Conservation (phyloP, 2,888 invertebrate species). For the Thymelicus lineola region DNA sequence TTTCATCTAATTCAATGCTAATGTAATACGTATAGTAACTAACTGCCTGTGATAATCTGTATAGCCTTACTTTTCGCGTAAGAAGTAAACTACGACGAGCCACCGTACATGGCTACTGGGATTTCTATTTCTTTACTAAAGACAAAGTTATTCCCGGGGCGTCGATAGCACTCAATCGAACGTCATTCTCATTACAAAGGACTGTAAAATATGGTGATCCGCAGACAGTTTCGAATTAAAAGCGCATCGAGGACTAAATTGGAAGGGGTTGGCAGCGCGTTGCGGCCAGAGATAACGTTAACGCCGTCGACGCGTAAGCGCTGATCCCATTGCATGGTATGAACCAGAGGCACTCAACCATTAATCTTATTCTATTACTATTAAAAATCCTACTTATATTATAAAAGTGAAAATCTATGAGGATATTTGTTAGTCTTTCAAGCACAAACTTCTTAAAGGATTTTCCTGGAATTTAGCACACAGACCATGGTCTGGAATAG, state of each 20-base stretch:
- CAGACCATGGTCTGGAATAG: too few species aligned
- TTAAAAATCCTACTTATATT: too few species aligned
- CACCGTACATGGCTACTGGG: not conserved
- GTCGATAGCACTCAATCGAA: constrained; percentile 68
- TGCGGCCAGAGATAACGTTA: constrained; percentile 67
- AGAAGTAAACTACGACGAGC: not conserved
- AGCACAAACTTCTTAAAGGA: too few species aligned
- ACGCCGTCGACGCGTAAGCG: constrained; percentile 61
- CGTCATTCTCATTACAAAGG: constrained; percentile 62
- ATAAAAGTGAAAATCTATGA: too few species aligned
- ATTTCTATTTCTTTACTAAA: constrained; percentile 19
- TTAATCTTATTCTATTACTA: too few species aligned
- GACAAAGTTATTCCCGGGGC: constrained; percentile 24
- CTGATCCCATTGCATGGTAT: constrained; percentile 62
- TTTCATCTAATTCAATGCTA: too few species aligned
- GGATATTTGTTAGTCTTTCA: too few species aligned
- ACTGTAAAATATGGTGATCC: constrained; percentile 79
- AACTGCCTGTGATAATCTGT: too few species aligned
- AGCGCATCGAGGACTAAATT: constrained; percentile 64
- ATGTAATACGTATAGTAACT: too few species aligned
- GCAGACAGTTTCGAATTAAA: constrained; percentile 71
- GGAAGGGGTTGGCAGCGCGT: constrained; percentile 69
- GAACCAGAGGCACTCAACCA: constrained; percentile 51
- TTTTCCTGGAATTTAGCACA: too few species aligned
- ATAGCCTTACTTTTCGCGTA: too few species aligned